Base-by-base conservation (phyloP, 1,140 invertebrate genomes). In the Drosophila watanabei region DNA sequence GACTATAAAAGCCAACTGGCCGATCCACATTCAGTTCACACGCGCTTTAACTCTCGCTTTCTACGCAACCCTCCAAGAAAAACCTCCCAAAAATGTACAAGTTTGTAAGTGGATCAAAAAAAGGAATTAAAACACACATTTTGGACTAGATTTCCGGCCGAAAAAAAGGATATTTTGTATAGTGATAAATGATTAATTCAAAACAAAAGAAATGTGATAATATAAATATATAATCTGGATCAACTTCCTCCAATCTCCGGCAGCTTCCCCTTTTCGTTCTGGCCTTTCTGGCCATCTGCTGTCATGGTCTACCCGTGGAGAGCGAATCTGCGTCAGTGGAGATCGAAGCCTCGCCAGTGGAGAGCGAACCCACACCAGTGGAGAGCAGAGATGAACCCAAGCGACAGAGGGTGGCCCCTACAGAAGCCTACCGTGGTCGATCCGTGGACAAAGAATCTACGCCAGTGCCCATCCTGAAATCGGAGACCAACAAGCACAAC, bases 1-100 rank as follows among this genome's bases (percentile, higher is more conserved):
- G 33, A 20, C 73, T 92, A 92, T 92, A 92, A 86, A 92, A 92
- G 87, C 66, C 48, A 63, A 52, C 54, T 51, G 76, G 56, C 51
- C 58, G 71, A 72, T 75, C 70, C 64, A 48, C 37, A 48, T 85
- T 60, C 24, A 35, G 70, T 72, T 73, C 78, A 69, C 72, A 91
- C 66, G 75, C 65, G 79, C 51, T 46, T 54, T 35, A 83, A 86
- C 86, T 89, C 65, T 89, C 85, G 91, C 76, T 90, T 92, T 92
- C 82, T 71, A 63, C 63, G 69, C 32, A 70, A 18, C 37, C 52
- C 6, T 10, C 11, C n/a, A 13, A 30, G 7, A 20, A 58, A 58
- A 54, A 20, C 0, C n/a, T 9, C 39, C 5, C 3, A 35, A 56
- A 54, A 49, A 92, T 92, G 91, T 81, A 68, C 68, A 92, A 92